Evolutionary conservation across 2,113 vertebrate genomes (phyloP).

Genomic region (Cheirogaleus medius): DNA sequence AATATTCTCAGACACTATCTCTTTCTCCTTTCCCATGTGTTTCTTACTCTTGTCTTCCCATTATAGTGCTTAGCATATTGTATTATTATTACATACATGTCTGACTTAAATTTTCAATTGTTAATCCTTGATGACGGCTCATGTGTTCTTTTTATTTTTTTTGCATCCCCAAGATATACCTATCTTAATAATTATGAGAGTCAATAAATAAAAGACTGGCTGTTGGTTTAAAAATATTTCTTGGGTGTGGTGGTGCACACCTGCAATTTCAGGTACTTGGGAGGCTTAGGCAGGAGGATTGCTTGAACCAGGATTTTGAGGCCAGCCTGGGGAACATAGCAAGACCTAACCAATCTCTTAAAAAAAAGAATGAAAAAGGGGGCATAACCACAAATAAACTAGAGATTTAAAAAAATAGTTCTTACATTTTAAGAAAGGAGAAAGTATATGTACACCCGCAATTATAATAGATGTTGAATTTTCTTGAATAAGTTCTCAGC

Average conservation of each 20-base stretch:
- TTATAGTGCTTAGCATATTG: neutral
- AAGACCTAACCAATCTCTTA: too few species aligned
- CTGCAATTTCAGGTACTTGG: too few species aligned
- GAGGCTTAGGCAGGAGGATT: too few species aligned
- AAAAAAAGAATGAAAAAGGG: too few species aligned
- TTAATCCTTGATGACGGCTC: neutral
- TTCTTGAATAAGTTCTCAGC: neutral
- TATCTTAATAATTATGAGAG: neutral
- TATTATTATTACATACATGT: neutral
- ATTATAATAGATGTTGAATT: constrained; percentile 9
- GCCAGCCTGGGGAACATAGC: too few species aligned
- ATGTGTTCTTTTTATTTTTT: neutral
- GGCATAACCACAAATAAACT: too few species aligned
- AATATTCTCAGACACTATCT: neutral
- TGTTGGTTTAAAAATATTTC: constrained; percentile 25
- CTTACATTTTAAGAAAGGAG: neutral
- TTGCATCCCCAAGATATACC: neutral
- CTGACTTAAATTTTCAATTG: neutral
- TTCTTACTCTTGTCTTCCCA: constrained; percentile 15
- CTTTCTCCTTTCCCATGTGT: neutral
- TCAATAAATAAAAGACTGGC: neutral
- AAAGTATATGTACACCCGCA: neutral
- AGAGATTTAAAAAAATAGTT: too few species aligned
- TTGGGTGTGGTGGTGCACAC: neutral
- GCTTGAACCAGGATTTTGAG: neutral